Base-by-base conservation (phyloP, 2,888 invertebrate species). In the Drosophila atroscutellata region DNA sequence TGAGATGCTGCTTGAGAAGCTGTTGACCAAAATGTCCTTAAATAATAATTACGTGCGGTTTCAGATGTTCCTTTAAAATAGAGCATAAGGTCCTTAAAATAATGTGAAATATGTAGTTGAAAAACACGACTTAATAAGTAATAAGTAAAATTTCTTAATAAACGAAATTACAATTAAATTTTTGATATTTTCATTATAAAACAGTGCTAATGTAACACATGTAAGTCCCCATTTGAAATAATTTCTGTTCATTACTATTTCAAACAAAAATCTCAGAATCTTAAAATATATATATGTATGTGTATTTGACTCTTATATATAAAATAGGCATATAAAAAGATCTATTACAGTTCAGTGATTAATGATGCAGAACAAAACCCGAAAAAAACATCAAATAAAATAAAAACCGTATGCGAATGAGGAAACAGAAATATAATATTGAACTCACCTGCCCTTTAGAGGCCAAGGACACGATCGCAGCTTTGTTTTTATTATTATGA, bases 371-470 rank as follows among this genome's bases (percentile, higher is more conserved):
- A 24, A 11, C 28, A 49, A 58, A 68, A 45, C 6, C 6, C n/a
- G 20, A 54, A 45, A 56, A 37, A 8, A 26, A 56, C 13, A 58
- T 45, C 28, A n/a, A 54, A 18, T 45, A 26, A 18, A 26, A 18
- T 11, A 15, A 37, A 6, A 36, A 34, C 6, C 36, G 30, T 15
- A 13, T 30, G 2, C 30, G 13, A 52, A 39, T 57, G 61, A 60
- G 34, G 20, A 61, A 45, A 64, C 8, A 34, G 42, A 50, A 51
- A 58, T 50, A 36, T 50, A 45, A 57, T 49, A 42, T 76, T 76
- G 74, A 79, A 78, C 83, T 86, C 75, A 85, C 86, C 86, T 86
- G 81, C 72, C 75, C 72, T 59, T 81, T 74, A 64, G 71, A 64
- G 84, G 84, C 84, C 83, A 86, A 86, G 86, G 86, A 86, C 81